Conservation (phyloP, 2,797 vertebrate genomes). For the Semaprochilodus insignis region DNA sequence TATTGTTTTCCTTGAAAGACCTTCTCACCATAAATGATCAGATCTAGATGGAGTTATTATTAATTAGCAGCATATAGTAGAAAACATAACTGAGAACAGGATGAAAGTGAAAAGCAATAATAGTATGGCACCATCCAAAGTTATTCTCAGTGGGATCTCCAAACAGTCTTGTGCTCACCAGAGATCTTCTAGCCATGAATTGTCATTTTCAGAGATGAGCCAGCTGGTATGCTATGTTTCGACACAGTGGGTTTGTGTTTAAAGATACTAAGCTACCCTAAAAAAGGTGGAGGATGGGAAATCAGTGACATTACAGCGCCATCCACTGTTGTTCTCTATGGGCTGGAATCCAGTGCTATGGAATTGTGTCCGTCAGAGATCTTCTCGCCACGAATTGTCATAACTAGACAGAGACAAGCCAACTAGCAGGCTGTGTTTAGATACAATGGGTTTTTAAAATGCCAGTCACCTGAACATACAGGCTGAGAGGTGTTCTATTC, state of each 20-base stretch:
- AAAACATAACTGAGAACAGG: too few relatives aligned
- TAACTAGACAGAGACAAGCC: conserved; percentile 11
- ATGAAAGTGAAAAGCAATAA: not conserved
- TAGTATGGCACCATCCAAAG: too few relatives aligned
- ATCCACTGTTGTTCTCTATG: not conserved
- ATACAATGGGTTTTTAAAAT: conserved; percentile 9
- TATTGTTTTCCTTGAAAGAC: too few relatives aligned
- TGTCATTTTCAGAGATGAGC: not conserved
- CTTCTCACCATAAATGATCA: too few relatives aligned
- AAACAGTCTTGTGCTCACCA: not conserved
- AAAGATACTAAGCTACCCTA: not conserved
- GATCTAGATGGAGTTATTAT: too few relatives aligned
- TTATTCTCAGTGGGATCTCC: not conserved
- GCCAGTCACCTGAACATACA: conserved; percentile 10
- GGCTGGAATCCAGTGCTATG: too few relatives aligned
- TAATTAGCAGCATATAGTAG: too few relatives aligned
- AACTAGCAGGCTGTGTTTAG: not conserved
- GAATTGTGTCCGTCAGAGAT: conserved; percentile 5
- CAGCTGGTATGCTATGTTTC: not conserved
- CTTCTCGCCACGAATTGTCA: not conserved
- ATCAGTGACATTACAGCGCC: not conserved
- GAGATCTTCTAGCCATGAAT: not conserved
- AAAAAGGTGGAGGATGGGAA: not conserved
- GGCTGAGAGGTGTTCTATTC: conserved; percentile 17
- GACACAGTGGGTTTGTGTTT: not conserved